A percentile compares a stretch with the other conserved stretches of the same genome.
Evolutionary conservation across 2,113 vertebrate species (phyloP).

Genomic region (Heloderma charlesbogerti): DNA sequence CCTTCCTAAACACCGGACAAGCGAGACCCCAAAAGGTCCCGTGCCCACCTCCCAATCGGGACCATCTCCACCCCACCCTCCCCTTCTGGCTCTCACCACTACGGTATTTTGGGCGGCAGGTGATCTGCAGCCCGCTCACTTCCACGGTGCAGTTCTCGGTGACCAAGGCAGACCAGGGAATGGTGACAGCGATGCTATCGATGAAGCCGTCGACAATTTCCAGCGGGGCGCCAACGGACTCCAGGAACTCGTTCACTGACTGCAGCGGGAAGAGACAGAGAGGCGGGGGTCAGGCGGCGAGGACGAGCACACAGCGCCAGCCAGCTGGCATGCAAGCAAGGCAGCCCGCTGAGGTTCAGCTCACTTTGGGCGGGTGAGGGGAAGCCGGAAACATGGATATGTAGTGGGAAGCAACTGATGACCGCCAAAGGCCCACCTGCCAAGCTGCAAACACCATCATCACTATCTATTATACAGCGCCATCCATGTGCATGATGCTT

Average conservation of each 20-base stretch:
- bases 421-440: not conserved
- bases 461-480: not conserved
- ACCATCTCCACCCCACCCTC: too few species aligned
- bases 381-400: too few species aligned
- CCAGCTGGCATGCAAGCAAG: not conserved
- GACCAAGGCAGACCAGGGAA: slow-evolving; percentile 92
- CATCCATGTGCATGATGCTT: too few species aligned
- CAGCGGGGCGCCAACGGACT: slow-evolving; percentile 87
- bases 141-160: slow-evolving; percentile 91
- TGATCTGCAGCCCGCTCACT: slow-evolving; percentile 90
- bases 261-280: slow-evolving; percentile 46
- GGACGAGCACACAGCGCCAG: not conserved
- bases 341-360: not conserved
- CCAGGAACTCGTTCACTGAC: slow-evolving; percentile 90
- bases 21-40: not conserved
- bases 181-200: slow-evolving; percentile 86
- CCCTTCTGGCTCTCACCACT: slow-evolving; percentile 79
- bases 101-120: slow-evolving; percentile 87
- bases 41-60: too few species aligned
- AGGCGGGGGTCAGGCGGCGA: not conserved
- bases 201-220: slow-evolving; percentile 92
- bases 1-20: not conserved
- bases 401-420: too few species aligned
- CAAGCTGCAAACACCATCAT: not conserved
- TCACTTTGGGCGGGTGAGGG: too few species aligned